Evolutionary conservation across 2,113 vertebrate species (phyloP), one percentile per base, ranked within the genome.

Genomic region (Microtus ochrogaster): DNA sequence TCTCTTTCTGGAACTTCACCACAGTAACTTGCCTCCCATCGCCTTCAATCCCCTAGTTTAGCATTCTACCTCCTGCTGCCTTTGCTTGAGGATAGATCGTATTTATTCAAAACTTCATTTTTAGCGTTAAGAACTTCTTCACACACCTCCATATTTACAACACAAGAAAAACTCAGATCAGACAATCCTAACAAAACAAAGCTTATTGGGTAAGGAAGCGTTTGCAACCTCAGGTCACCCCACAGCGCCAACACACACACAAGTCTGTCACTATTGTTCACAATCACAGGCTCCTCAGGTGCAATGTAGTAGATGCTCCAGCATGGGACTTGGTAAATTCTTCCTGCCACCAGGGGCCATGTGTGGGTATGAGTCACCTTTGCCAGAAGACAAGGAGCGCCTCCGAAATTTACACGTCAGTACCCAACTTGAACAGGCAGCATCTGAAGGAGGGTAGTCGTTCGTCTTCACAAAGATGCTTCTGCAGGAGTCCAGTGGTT

Each of bases 231-330:
- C 77, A 68, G 88, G 91, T 83, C 84, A 86, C 72, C 44, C 5
- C 28, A 39, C 74, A 84, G 94, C 24, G 96, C 58, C 14, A 97
- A 95, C 81, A 39, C 78, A 96, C 94, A 97, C 96, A 95, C 1
- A 84, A 95, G 96, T 97, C 97, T 97, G 96, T 89, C 96, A 70
- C 96, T 3, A 14, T 3, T 0, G 68, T n/a, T 90, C 33, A 52
- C 85, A 89, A 92, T 16, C 88, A 36, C 93, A 65, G 82, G 77
- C 9, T 41, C 79, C 90, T 66, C 87, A 93, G 74, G 89, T 26
- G 61, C 86, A 66, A 79, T 82, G 84, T 36, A 36, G 7, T 4
- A 58, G 66, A 52, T 70, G 66, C 52, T 19, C 12, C 70, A 14
- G 16, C 82, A 11, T 0, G 66, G 52, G 88, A 83, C 30, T 58